These are phyloP conservation scores for Stenotaenia linearis DNA, from an alignment of 2,888 invertebrate genomes.

Conservation along the genomic window DNA sequence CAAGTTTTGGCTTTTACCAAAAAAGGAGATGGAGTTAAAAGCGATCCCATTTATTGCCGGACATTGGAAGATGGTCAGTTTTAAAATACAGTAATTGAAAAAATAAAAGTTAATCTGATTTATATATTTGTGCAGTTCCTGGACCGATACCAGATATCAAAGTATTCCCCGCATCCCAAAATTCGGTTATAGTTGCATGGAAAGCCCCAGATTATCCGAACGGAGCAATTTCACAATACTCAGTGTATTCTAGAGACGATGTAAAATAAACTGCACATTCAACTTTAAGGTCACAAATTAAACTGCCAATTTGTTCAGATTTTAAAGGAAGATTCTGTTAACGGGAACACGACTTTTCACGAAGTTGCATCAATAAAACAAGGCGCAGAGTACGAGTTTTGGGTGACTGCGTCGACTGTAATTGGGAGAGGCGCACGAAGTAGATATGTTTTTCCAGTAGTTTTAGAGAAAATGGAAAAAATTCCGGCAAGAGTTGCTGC, in stretches of 20 bases:
- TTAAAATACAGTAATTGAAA: background rate
- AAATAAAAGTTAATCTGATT: conserved; percentile 43
- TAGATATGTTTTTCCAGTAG: background rate
- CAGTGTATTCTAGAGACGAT: no score
- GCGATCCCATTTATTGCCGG: conserved; percentile 43
- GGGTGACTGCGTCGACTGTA: background rate
- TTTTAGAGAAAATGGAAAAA: background rate
- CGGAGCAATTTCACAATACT: background rate
- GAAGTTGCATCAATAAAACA: background rate
- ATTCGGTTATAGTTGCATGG: background rate
- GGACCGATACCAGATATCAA: background rate
- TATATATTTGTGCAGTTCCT: background rate
- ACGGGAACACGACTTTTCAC: background rate
- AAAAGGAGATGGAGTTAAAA: conserved; percentile 47
- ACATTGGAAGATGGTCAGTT: conserved; percentile 39
- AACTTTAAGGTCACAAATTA: no score
- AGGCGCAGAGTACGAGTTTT: background rate
- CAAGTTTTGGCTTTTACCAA: conserved; percentile 47
- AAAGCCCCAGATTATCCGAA: background rate
- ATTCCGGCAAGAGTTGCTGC: conserved; percentile 46
- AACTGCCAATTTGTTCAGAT: no score
- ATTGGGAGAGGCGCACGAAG: background rate
- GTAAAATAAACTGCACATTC: no score
- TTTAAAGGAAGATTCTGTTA: background rate
- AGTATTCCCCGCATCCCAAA: background rate